Evolutionary conservation across 1,140 invertebrate genomes (phyloP).

Genomic region (Cotesia chilonis): DNA sequence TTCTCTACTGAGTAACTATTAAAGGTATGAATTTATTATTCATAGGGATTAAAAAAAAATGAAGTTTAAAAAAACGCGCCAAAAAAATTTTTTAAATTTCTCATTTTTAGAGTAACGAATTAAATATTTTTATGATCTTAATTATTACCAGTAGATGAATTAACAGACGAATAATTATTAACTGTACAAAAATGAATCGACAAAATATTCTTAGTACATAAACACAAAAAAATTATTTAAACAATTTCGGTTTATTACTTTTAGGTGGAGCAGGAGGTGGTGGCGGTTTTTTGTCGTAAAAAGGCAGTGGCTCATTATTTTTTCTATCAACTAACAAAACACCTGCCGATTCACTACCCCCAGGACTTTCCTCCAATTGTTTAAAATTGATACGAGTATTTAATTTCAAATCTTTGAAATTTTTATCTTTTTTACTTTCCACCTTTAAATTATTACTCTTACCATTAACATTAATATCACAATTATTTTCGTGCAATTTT

Average conservation of each 20-base stretch:
- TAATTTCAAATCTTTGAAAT: conserved; percentile 62
- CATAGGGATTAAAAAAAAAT: too few species aligned
- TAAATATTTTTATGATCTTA: too few species aligned
- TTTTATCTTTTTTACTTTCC: conserved; percentile 51
- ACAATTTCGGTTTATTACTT: conserved; percentile 54
- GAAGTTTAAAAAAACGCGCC: too few species aligned
- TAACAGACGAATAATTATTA: too few species aligned
- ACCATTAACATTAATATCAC: conserved; percentile 36
- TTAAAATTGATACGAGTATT: conserved; percentile 53
- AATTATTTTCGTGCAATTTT: too few species aligned
- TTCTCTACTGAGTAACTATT: too few species aligned
- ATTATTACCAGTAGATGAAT: too few species aligned
- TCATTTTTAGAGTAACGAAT: too few species aligned
- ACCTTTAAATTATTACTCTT: conserved; percentile 40
- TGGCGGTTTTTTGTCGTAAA: conserved; percentile 62
- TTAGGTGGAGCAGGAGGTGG: conserved; percentile 57
- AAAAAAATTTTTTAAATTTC: too few species aligned
- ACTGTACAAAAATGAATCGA: background rate
- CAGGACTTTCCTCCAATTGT: conserved; percentile 49
- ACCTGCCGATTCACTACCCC: conserved; percentile 31
- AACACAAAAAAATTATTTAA: background rate
- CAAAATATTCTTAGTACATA: background rate
- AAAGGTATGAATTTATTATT: too few species aligned
- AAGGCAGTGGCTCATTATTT: conserved; percentile 44
- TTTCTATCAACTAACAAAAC: background rate